phyloP scores from a whole-genome alignment of 2,113 vertebrate species.

The Pagrus major region DNA sequence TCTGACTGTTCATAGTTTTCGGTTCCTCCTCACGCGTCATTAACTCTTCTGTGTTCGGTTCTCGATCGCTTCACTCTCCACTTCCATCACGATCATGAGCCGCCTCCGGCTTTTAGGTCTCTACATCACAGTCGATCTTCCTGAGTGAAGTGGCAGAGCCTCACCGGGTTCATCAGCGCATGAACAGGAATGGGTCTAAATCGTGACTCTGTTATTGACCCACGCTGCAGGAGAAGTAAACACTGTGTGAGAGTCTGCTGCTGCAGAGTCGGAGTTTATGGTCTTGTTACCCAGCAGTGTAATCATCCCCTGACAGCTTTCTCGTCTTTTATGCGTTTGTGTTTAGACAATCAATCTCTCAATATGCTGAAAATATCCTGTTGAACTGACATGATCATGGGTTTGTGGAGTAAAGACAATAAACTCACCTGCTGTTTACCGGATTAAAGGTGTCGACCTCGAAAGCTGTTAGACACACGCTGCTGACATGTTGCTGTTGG shows the following conservation, averaged over 20 bases:
- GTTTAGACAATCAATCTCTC: not conserved
- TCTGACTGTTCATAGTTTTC: not conserved
- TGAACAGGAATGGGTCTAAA: not conserved
- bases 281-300: not conserved
- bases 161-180: not conserved
- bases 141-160: not conserved
- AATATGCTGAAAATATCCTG: not conserved
- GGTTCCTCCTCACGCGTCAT: conserved; percentile 12
- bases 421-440: not conserved
- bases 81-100: not conserved
- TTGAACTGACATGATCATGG: not conserved
- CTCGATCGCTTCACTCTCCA: not conserved
- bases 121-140: not conserved
- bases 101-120: conserved; percentile 9
- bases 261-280: not conserved
- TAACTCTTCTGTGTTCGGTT: conserved; percentile 27
- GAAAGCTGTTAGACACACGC: not conserved
- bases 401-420: not conserved
- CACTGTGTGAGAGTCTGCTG: not conserved
- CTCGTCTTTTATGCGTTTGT: not conserved
- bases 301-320: not conserved
- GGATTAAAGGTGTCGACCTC: not conserved
- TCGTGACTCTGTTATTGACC: not conserved
- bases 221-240: not conserved
- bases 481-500: not conserved